phyloP scores from a whole-genome alignment of 2,113 vertebrate genomes.

The Perca fluviatilis region DNA sequence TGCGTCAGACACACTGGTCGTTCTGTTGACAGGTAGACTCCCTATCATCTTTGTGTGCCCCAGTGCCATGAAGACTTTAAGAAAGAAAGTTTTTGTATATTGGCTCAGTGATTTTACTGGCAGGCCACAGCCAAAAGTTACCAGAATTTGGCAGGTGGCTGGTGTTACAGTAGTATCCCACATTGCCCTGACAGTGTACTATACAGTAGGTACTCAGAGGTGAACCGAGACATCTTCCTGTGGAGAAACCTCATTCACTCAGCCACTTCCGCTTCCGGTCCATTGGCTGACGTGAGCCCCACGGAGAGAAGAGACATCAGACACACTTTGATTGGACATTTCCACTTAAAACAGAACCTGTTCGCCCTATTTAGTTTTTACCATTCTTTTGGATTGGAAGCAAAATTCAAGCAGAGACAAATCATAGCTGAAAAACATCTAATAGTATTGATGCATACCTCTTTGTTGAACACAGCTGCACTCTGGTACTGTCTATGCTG shows the following conservation, averaged over 20 bases:
- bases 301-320: slow-evolving; percentile 66
- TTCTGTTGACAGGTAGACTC: slow-evolving; percentile 30
- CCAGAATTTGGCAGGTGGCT: slow-evolving; percentile 28
- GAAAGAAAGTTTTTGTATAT: neutral
- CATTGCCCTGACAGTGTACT: slow-evolving; percentile 3
- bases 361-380: slow-evolving; percentile 33
- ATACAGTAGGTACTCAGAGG: slow-evolving; percentile 37
- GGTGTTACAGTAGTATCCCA: slow-evolving; percentile 15
- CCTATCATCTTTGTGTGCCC: neutral
- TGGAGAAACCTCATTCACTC: slow-evolving; percentile 81
- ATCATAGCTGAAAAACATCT: slow-evolving; percentile 72
- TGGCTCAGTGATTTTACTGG: slow-evolving; percentile 2
- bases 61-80: slow-evolving; percentile 1
- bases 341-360: slow-evolving; percentile 31
- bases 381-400: slow-evolving; percentile 54
- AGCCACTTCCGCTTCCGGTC: slow-evolving; percentile 73
- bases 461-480: slow-evolving; percentile 77
- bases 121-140: slow-evolving; percentile 19
- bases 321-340: slow-evolving; percentile 55
- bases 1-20: slow-evolving; percentile 26
- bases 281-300: slow-evolving; percentile 73
- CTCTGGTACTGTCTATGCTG: slow-evolving; percentile 77
- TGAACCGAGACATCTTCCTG: slow-evolving; percentile 70
- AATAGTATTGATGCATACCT: slow-evolving; percentile 74
- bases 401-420: slow-evolving; percentile 63